phyloP scores from a whole-genome alignment of 2,113 vertebrate species.

The Zosterops lateralis region DNA sequence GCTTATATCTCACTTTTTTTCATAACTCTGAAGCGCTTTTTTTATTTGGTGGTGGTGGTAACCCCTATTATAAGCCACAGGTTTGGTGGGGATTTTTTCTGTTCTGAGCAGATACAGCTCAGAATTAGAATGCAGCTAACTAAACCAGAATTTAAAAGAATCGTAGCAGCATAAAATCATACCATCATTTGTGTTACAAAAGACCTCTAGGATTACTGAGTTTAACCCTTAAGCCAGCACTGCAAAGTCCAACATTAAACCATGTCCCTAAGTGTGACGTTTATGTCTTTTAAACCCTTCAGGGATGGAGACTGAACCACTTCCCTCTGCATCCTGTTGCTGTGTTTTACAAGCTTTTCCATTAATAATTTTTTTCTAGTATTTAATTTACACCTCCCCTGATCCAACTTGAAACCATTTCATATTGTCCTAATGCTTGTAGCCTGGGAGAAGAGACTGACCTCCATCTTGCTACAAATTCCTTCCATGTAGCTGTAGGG shows the following conservation, averaged over 20 bases:
- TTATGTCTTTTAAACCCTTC: neutral
- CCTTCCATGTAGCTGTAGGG: neutral
- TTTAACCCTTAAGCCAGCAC: neutral
- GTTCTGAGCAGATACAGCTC: neutral
- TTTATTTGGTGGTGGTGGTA: neutral
- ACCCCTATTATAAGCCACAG: neutral
- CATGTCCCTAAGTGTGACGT: rapidly evolving
- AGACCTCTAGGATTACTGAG: neutral
- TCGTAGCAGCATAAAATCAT: neutral
- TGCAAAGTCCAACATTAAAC: neutral
- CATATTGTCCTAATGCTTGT: rapidly evolving
- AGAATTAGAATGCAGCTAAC: neutral
- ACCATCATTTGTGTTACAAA: neutral
- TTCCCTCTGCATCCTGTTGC: neutral
- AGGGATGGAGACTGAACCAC: neutral
- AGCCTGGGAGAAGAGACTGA: neutral
- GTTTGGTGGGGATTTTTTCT: neutral
- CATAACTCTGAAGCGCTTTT: neutral
- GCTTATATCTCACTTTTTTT: neutral
- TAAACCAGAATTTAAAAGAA: neutral
- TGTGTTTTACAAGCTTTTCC: neutral
- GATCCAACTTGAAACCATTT: neutral
- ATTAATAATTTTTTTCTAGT: neutral
- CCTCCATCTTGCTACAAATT: neutral
- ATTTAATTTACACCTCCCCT: neutral